Conservation (phyloP, 23 tunicate species). For the Styela clava region DNA sequence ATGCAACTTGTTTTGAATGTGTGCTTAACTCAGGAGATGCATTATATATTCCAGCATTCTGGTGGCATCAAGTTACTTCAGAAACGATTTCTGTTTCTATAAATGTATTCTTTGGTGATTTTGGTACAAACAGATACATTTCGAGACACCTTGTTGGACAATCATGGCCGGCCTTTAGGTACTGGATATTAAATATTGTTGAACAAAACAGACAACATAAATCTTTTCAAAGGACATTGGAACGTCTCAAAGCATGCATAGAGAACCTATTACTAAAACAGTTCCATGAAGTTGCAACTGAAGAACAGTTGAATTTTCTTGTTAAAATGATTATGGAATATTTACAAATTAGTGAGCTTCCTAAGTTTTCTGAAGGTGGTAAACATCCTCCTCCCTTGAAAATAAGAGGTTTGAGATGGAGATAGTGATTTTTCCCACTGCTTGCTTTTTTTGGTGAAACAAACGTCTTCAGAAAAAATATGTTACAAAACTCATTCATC, state of each 20-base stretch:
- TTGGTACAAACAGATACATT: constrained; percentile 54
- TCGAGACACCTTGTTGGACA: constrained; percentile 51
- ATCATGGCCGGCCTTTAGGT: constrained; percentile 72
- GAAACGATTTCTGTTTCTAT: constrained; percentile 74
- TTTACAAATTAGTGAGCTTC: constrained; percentile 50
- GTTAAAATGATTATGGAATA: constrained; percentile 48
- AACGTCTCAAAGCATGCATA: constrained; percentile 69
- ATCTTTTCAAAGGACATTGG: constrained; percentile 77
- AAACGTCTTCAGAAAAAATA: too few relatives aligned
- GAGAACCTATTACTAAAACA: constrained; percentile 89
- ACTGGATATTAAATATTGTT: constrained; percentile 83
- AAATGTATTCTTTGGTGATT: constrained; percentile 90
- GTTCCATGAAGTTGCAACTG: constrained; percentile 81
- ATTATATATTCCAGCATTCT: constrained; percentile 92
- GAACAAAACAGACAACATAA: constrained; percentile 78
- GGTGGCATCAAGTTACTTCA: constrained; percentile 99
- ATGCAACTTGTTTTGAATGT: constrained; percentile 42
- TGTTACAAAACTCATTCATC: too few relatives aligned
- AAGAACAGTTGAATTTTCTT: constrained; percentile 30
- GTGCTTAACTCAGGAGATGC: constrained; percentile 63
- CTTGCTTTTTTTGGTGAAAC: too few relatives aligned
- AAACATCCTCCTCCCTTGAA: constrained; percentile 92
- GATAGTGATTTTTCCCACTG: too few relatives aligned
- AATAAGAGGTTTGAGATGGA: constrained; percentile 85
- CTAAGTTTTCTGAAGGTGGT: constrained; percentile 70